A percentile compares a stretch with the other conserved stretches of the same genome.
These are phyloP conservation scores for Ooceraea biroi DNA, from an alignment of 1,140 invertebrate genomes.

Conservation along the genomic window DNA sequence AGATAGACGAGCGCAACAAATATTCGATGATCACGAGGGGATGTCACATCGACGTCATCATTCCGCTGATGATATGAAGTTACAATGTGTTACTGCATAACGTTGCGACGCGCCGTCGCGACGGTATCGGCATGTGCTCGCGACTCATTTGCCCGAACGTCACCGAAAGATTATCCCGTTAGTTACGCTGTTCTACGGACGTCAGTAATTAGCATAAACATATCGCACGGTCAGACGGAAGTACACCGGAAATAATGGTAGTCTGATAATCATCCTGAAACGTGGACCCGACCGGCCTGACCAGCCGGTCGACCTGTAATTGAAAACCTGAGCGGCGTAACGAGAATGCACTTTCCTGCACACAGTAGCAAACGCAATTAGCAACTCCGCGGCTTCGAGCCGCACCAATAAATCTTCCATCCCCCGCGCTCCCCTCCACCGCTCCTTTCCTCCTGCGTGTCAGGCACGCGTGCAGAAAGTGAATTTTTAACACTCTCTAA, in stretches of 20 bases:
- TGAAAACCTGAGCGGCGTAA: constrained; percentile 59
- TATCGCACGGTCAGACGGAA: constrained; percentile 50
- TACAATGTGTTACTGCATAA: constrained; percentile 35
- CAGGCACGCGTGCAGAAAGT: constrained; percentile 46
- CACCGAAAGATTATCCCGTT: constrained; percentile 59
- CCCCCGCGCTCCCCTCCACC: background rate
- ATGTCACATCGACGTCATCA: constrained; percentile 3
- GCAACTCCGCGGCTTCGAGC: constrained; percentile 61
- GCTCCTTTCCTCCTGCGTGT: constrained; percentile 27
- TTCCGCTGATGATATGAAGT: constrained; percentile 29
- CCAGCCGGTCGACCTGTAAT: constrained; percentile 39
- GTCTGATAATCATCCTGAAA: constrained; percentile 62
- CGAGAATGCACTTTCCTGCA: constrained; percentile 59
- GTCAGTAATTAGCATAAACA: constrained; percentile 58
- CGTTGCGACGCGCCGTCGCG: background rate
- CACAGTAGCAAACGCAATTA: constrained; percentile 60
- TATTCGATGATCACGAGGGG: background rate
- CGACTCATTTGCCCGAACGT: constrained; percentile 48
- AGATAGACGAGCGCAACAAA: constrained; percentile 9
- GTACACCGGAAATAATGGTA: constrained; percentile 50
- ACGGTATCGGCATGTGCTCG: constrained; percentile 17
- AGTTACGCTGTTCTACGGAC: constrained; percentile 27
- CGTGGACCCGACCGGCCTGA: constrained; percentile 32
- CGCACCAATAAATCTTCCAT: constrained; percentile 56
- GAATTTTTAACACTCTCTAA: constrained; percentile 63